phyloP scores from a whole-genome alignment of 2,888 invertebrate species.

The Drosophila kokeensis region DNA sequence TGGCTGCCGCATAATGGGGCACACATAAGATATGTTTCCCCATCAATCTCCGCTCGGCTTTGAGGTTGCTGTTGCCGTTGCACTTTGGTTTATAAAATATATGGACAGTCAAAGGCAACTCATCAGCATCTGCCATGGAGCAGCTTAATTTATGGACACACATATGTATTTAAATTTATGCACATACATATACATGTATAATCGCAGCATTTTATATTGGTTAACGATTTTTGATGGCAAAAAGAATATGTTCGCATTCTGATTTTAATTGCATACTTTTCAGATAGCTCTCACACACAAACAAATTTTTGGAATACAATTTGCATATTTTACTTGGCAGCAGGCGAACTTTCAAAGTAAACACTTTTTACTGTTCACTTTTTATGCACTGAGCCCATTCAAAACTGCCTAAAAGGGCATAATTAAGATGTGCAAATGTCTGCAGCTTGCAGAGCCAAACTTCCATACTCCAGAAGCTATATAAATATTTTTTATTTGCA shows the following conservation, averaged over 20 bases:
- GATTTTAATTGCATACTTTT: slow-evolving; percentile 65
- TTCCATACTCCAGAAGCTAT: background rate
- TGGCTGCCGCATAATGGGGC: slow-evolving; percentile 23
- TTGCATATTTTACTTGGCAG: slow-evolving; percentile 49
- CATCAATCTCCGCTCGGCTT: slow-evolving; percentile 54
- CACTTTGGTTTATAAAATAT: slow-evolving; percentile 35
- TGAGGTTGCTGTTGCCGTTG: slow-evolving; percentile 25
- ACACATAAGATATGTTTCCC: slow-evolving; percentile 59
- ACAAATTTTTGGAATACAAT: slow-evolving; percentile 37
- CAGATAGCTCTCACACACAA: slow-evolving; percentile 3
- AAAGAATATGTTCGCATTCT: slow-evolving; percentile 12
- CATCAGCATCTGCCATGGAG: slow-evolving; percentile 35
- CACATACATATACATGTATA: slow-evolving; percentile 18
- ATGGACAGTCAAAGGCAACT: slow-evolving; percentile 52
- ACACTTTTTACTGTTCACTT: slow-evolving; percentile 23
- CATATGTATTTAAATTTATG: background rate
- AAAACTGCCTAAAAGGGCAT: background rate
- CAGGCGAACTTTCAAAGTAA: slow-evolving; percentile 28
- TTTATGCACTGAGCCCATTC: background rate
- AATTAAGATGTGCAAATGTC: background rate
- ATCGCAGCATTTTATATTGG: slow-evolving; percentile 38
- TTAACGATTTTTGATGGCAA: slow-evolving; percentile 41
- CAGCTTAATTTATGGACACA: slow-evolving; percentile 3
- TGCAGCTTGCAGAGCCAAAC: background rate
- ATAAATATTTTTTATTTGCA: background rate